Conservation (phyloP, 2,888 invertebrate species). For the Drosophila affinis region DNA sequence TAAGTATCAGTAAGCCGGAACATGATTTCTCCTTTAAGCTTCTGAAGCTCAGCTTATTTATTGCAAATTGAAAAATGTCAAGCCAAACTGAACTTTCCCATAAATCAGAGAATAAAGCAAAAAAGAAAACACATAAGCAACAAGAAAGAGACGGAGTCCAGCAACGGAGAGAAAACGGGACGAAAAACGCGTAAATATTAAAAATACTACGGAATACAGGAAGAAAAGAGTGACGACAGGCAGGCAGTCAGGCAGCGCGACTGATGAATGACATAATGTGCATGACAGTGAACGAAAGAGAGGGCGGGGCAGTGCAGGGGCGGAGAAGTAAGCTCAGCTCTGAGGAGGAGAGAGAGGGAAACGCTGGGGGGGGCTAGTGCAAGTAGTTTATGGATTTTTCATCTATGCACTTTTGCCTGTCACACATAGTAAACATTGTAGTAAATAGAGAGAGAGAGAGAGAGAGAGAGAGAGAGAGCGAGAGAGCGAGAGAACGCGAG, state of each 20-base stretch:
- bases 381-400: constrained; percentile 76
- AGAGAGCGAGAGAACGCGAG: constrained; percentile 6
- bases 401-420: constrained; percentile 50
- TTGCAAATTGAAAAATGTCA: constrained; percentile 71
- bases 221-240: constrained; percentile 31
- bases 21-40: background rate
- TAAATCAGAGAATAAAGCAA: constrained; percentile 55
- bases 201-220: constrained; percentile 52
- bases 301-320: background rate
- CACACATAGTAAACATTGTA: constrained; percentile 76
- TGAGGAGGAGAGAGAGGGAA: background rate
- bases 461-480: constrained; percentile 14
- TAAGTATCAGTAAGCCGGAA: no score
- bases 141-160: background rate
- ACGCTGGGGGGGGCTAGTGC: constrained; percentile 26
- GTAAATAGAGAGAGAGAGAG: constrained; percentile 56
- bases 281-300: constrained; percentile 42
- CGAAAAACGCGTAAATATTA: constrained; percentile 64
- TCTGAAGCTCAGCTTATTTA: constrained; percentile 54
- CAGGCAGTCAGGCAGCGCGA: constrained; percentile 11
- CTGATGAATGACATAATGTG: constrained; percentile 75
- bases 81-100: constrained; percentile 37
- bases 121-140: constrained; percentile 46
- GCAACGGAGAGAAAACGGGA: constrained; percentile 50
- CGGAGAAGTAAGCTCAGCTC: background rate